These are phyloP conservation scores for Ctenoplectra terminalis DNA, from an alignment of 1,140 invertebrate genomes.

Conservation along the genomic window DNA sequence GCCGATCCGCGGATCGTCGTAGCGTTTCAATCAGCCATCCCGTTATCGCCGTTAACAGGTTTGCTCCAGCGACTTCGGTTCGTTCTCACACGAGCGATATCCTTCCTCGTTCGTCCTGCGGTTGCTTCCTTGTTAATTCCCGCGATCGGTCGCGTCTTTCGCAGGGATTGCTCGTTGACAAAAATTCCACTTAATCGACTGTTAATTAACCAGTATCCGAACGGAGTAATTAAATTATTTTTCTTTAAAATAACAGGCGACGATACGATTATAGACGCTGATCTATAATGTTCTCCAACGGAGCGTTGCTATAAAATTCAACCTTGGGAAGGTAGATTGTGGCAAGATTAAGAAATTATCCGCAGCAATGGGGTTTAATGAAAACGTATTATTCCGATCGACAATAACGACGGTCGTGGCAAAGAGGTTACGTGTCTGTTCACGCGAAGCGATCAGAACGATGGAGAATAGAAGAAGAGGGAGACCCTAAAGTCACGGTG, in stretches of 20 bases:
- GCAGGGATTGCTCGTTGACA: neutral
- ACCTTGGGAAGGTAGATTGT: neutral
- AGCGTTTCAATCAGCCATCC: constrained; percentile 57
- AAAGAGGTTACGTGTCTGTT: constrained; percentile 37
- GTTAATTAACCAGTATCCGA: constrained; percentile 1
- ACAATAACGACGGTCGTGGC: constrained; percentile 10
- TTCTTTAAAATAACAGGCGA: too few relatives aligned
- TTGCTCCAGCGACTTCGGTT: neutral
- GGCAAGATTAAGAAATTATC: constrained; percentile 30
- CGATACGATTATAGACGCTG: neutral
- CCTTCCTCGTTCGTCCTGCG: neutral
- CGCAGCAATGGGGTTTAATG: neutral
- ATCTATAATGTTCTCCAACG: neutral
- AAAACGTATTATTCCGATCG: constrained; percentile 11
- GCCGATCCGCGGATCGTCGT: constrained; percentile 51
- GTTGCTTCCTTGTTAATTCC: neutral
- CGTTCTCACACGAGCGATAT: constrained; percentile 36
- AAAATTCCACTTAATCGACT: neutral
- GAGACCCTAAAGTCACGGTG: constrained; percentile 56
- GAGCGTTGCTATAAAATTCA: neutral
- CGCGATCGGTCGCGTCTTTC: neutral
- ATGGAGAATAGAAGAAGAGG: neutral
- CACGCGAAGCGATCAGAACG: constrained; percentile 17
- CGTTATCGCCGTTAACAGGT: constrained; percentile 65
- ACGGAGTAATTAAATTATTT: neutral